Base-by-base conservation (phyloP, 2,113 vertebrate genomes). In the Macrotis lagotis region DNA sequence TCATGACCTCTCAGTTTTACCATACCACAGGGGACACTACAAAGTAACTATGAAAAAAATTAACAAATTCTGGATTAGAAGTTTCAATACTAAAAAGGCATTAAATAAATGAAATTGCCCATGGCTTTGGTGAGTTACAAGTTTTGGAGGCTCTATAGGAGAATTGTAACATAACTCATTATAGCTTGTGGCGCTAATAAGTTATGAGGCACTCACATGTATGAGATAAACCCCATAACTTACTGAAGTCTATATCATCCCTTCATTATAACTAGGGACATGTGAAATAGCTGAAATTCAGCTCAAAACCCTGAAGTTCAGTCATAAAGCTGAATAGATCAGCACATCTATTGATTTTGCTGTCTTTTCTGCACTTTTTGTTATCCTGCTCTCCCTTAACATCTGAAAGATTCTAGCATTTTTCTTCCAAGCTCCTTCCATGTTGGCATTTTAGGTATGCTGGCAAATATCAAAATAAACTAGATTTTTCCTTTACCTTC, bases 141-240 rank as follows among this genome's bases (percentile, higher is more conserved):
- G 88, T 97, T 98, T 97, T 98, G 96, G 92, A 98, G 92, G 53
- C 95, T 97, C 95, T 97, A 92, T 83, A 97, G 97, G 96, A 96
- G 95, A 97, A 97, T 74, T 59, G 51, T 96, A 96, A 96, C 96
- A 98, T 98, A 98, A 98, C 91, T 98, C 97, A 98, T 97, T 97
- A 97, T 96, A 95, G 95, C 93, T 98, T 97, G 94, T 53, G 95
- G 96, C 96, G 94, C 96, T 98, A 97, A 97, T 98, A 98, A 98
- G 95, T 98, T 98, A 98, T 88, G 95, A 98, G 94, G 48, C 92
- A 93, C 92, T 98, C 96, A 96, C 90, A 89, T 53, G 48, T 96
- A 95, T 95, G 97, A 98, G 97, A 98, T 96, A 98, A 98, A 98
- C 91, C 95, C 88, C 92, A 37, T 98, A 98, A 98, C 94, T 97